A percentile compares a stretch with the other conserved stretches of the same genome.
These are phyloP conservation scores for Sebastes itinus DNA, from an alignment of 2,797 vertebrate species.

Conservation along the genomic window DNA sequence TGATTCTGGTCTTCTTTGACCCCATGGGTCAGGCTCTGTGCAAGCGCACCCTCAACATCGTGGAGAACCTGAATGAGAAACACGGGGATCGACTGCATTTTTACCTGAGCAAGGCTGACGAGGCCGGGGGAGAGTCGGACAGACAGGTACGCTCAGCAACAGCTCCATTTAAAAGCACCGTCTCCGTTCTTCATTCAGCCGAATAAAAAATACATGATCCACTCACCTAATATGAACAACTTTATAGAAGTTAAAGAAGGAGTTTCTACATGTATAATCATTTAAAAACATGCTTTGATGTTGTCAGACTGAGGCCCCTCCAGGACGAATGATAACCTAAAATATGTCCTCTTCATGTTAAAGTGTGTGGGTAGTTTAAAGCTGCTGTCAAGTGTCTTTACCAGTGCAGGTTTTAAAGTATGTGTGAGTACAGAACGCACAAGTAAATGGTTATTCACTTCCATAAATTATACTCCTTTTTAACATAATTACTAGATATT, in stretches of 20 bases:
- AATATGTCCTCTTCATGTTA: not conserved
- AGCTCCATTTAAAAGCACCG: not conserved
- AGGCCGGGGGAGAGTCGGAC: slow-evolving; percentile 88
- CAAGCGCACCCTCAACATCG: slow-evolving; percentile 89
- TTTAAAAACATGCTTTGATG: not conserved
- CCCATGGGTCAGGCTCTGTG: slow-evolving; percentile 91
- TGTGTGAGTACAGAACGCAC: not conserved
- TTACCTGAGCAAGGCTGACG: slow-evolving; percentile 90
- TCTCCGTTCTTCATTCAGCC: not conserved
- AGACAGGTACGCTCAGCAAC: slow-evolving; percentile 79
- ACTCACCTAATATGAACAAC: not conserved
- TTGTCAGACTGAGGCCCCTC: not conserved
- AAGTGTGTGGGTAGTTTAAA: slow-evolving; percentile 1
- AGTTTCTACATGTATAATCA: not conserved
- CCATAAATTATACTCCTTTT: not conserved
- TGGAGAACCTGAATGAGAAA: slow-evolving; percentile 86
- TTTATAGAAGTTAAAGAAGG: not conserved
- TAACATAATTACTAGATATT: not conserved
- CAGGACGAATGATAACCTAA: not conserved
- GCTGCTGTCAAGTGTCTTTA: slow-evolving; percentile 2
- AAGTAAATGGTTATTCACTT: not conserved
- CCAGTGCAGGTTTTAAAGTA: not conserved
- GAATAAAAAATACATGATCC: not conserved
- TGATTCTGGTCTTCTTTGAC: slow-evolving; percentile 90
- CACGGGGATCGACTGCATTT: slow-evolving; percentile 87